Evolutionary conservation across 2,797 vertebrate species (phyloP).

Genomic region (Sebastes ruberrimus): DNA sequence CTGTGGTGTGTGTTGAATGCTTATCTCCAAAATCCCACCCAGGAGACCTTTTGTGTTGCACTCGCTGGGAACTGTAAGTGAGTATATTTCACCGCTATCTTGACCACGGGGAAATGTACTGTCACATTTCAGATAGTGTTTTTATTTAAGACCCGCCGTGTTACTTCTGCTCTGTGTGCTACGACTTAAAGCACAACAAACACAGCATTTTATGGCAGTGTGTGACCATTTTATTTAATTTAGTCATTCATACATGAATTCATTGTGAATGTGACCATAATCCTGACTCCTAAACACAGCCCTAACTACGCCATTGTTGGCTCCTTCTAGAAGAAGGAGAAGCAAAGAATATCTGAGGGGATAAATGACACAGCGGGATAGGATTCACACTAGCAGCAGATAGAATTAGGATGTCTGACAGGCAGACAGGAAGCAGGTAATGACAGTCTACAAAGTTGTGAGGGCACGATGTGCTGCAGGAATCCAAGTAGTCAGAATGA

Average conservation of each 20-base stretch:
- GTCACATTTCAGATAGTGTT: conserved; percentile 33
- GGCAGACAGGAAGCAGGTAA: conserved; percentile 34
- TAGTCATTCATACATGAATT: neutral
- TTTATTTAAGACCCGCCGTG: conserved; percentile 11
- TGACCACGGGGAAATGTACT: conserved; percentile 10
- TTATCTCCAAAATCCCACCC: conserved; percentile 24
- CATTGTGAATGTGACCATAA: neutral
- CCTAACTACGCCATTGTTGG: neutral
- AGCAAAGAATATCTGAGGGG: neutral
- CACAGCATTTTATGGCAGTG: neutral
- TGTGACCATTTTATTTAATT: neutral
- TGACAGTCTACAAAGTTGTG: conserved; percentile 36
- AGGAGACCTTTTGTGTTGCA: conserved; percentile 27
- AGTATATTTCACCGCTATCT: conserved; percentile 42
- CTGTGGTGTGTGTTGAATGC: conserved; percentile 9
- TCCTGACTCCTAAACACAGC: neutral
- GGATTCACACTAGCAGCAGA: conserved; percentile 29
- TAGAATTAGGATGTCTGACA: conserved; percentile 37
- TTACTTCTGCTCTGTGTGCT: neutral
- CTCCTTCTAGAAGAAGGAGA: neutral
- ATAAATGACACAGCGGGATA: conserved; percentile 29
- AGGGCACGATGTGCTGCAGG: conserved; percentile 39
- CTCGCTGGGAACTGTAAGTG: conserved; percentile 22
- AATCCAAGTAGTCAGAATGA: conserved; percentile 41
- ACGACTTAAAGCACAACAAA: neutral